phyloP scores from a whole-genome alignment of 2,113 vertebrate genomes.

The Cnemophilus loriae region DNA sequence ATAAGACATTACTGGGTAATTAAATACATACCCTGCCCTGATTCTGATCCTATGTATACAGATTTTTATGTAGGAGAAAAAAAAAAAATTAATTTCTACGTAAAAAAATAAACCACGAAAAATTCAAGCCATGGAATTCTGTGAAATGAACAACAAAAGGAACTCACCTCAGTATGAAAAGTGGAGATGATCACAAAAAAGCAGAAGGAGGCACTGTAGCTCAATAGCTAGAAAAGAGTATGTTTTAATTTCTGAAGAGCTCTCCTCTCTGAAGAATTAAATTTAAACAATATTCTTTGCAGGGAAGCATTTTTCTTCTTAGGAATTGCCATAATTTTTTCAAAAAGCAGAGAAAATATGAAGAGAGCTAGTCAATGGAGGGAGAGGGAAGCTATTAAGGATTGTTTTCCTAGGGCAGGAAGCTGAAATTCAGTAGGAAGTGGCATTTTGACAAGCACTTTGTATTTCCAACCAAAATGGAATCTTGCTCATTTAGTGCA shows the following conservation, averaged over 20 bases:
- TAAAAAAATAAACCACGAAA: not conserved
- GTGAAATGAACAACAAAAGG: constrained; percentile 19
- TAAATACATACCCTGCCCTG: not conserved
- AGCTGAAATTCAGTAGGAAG: constrained; percentile 40
- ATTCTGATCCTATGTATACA: not conserved
- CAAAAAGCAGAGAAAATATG: not conserved
- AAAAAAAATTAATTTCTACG: not conserved
- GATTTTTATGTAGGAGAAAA: not conserved
- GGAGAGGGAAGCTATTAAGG: not conserved
- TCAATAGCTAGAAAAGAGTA: not conserved
- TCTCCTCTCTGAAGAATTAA: not conserved
- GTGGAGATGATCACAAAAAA: not conserved
- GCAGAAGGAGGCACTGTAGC: not conserved
- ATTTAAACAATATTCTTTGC: not conserved
- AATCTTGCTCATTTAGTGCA: constrained; percentile 4
- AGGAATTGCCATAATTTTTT: not conserved
- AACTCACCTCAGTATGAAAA: not conserved
- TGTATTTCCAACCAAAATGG: constrained; percentile 1
- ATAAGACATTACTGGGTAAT: not conserved
- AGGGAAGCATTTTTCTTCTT: not conserved
- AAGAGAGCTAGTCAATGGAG: not conserved
- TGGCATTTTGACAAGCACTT: constrained; percentile 58
- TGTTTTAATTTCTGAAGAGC: not conserved
- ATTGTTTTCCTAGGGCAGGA: constrained; percentile 30
- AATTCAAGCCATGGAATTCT: not conserved